Base-by-base conservation (phyloP, 2,888 invertebrate genomes). In the Drosophila lacicola region DNA sequence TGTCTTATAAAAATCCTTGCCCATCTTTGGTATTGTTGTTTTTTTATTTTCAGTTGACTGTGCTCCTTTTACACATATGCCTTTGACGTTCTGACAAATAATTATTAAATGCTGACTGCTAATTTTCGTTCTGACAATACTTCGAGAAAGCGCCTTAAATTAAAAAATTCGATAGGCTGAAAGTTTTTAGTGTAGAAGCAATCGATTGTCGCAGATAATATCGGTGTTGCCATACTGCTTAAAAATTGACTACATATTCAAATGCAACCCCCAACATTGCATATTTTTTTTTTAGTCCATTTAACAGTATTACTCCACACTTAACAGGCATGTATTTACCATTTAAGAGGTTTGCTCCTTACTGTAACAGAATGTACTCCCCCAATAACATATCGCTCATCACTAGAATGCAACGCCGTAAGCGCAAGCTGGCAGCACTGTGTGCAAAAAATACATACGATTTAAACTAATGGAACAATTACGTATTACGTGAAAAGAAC, bases 1-100 rank as follows among this genome's bases (percentile, higher is more conserved):
- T 87, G 96, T 97, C 93, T 97, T 97, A 93, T 99, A 99, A 92
- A 98, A 99, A 93, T 99, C 98, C 93, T 98, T 99, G 57, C 98
- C 99, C 99, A 99, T 98, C 89, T 25, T 34, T 42, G n/a, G 4
- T 33, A 49, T 21, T 45, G 9, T 33, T 14, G 11, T 17, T 19
- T 25, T 19, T 25, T 8, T 47, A 11, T 29, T 34, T n/a, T 49
- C 13, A 53, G 6, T 33, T 58, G 13, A 37, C 25, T 21, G 34
- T 36, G 11, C 42, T 44, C 25, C 17, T 19, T 53, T 36, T 17
- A 60, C 44, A 53, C 10, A 44, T 53, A 53, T 29, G 0, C 19
- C 9, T 25, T 14, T 36, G 34, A 44, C 60, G 51, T 39, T 33
- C 25, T 39, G 11, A 50, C 11, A 55, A 17, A 29, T 39, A 41